Conservation (phyloP, 2,797 vertebrate genomes). For the Euphonia xanthogaster region DNA sequence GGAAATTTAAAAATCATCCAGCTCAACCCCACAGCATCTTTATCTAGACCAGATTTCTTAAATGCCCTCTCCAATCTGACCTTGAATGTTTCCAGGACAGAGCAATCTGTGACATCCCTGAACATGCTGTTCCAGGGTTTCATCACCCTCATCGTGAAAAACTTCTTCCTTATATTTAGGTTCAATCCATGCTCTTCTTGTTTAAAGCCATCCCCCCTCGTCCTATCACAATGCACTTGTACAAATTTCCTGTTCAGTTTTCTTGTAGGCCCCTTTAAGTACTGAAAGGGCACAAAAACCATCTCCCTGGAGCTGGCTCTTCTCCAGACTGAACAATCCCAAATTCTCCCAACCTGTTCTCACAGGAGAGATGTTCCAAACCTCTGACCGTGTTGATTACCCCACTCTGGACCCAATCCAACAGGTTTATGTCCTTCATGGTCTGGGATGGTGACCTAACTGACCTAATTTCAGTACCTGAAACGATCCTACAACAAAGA, state of each 20-base stretch:
- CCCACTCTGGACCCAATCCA: background rate
- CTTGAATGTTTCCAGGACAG: background rate
- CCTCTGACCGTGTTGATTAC: background rate
- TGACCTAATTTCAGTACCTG: background rate
- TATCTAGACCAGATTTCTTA: background rate
- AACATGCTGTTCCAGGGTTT: background rate
- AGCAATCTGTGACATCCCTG: fast-evolving
- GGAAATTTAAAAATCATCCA: background rate
- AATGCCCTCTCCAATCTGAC: background rate
- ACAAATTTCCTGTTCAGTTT: background rate
- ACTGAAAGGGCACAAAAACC: background rate
- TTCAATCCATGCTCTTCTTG: background rate
- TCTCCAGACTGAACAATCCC: background rate
- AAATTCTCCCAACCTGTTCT: background rate
- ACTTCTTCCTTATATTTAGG: background rate
- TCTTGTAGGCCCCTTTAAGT: background rate
- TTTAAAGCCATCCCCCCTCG: background rate
- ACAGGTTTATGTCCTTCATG: background rate
- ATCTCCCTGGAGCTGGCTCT: fast-evolving
- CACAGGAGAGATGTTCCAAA: background rate
- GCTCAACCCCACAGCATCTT: background rate
- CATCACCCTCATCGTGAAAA: background rate
- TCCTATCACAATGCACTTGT: no score
- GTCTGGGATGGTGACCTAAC: no score
- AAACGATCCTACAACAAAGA: background rate